These are phyloP conservation scores for Sebastolobus altivelis DNA, from an alignment of 2,797 vertebrate species.

Conservation along the genomic window DNA sequence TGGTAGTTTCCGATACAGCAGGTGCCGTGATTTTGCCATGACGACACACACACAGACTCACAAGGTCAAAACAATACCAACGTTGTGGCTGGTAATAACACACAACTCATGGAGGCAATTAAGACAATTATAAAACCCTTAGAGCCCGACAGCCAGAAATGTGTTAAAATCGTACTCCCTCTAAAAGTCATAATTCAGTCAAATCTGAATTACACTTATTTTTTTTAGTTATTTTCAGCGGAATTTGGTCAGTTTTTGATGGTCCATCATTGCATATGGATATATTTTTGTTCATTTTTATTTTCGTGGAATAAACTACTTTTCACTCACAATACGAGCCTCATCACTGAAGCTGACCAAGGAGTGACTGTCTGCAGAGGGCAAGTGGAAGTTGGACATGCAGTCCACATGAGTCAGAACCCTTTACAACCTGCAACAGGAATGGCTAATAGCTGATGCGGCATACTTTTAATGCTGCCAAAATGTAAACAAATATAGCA, in stretches of 20 bases:
- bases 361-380: no score
- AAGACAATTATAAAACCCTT: rapidly evolving
- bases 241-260: no score
- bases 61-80: neutral
- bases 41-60: neutral
- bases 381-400: no score
- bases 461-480: neutral
- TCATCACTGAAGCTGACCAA: no score
- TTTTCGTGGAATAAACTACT: no score
- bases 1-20: neutral
- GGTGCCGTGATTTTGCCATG: neutral
- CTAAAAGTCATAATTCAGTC: neutral
- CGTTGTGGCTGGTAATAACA: no score
- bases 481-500: neutral
- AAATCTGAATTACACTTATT: neutral
- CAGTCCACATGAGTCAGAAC: no score
- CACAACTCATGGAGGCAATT: neutral
- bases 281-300: neutral
- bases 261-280: neutral
- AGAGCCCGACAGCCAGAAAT: neutral
- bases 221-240: rapidly evolving
- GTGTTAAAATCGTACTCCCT: neutral
- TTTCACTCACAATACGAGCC: no score
- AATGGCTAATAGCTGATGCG: neutral
- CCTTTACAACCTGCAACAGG: neutral